Base-by-base conservation (phyloP, 2,113 vertebrate genomes). In the Puma concolor region DNA sequence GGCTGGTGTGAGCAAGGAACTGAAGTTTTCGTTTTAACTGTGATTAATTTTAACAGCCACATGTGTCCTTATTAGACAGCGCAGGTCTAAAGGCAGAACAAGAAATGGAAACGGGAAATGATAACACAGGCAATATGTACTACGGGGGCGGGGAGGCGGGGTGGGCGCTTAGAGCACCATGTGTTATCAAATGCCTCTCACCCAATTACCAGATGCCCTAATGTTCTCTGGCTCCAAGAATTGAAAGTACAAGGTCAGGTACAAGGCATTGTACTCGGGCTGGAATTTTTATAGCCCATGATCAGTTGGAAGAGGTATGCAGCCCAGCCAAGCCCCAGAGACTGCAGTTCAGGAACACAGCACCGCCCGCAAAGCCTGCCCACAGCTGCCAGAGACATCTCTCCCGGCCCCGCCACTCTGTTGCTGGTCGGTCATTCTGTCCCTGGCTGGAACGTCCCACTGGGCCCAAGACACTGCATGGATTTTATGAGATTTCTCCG, bases 251-350 rank as follows among this genome's bases (percentile, higher is more conserved):
- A 94, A 95, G 91, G 92, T 94, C 88, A 92, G 97, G 93, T 86
- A 97, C 60, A 12, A 96, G 72, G 52, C 48, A 94, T 36, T 93
- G 97, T 89, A 50, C 96, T 96, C 66, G 69, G 95, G 80, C 80
- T 97, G 90, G 94, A 95, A 95, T 96, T 93, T 97, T 97, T 88
- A 98, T 50, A 96, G 79, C 82, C 16, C 11, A 4, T 76, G 93
- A 97, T 83, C 83, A 52, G 25, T 64, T 95, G 87, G 83, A 13
- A 27, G 74, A 29, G 74, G 88, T 94, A 94, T 9, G 4, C 64
- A 86, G 88, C 48, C 63, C 17, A 0, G 81, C 90, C 94, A 85
- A 17, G 38, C 83, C 96, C 94, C 69, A 82, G 92, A 67, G 36
- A 15, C 5, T 7, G 15, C 0, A 10, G 84, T 71, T 72, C 48